Evolutionary conservation across 2,113 vertebrate genomes (phyloP).

Genomic region (Percina caprodes): DNA sequence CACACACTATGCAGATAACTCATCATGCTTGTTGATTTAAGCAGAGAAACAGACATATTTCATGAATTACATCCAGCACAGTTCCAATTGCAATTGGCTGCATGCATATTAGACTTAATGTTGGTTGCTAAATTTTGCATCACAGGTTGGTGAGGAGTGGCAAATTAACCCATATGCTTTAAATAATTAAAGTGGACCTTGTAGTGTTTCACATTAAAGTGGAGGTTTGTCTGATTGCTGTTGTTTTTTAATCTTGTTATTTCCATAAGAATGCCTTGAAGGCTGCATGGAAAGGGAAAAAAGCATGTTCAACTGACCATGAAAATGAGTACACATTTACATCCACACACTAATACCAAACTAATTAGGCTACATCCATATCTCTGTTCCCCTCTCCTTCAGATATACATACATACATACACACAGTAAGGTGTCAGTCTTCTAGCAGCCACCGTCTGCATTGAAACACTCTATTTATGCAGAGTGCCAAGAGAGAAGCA

Average conservation of each 20-base stretch:
- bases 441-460: constrained; percentile 33
- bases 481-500: constrained; percentile 34
- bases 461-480: constrained; percentile 37
- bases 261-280: constrained; percentile 55
- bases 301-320: background rate
- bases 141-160: constrained; percentile 23
- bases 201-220: constrained; percentile 51
- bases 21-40: constrained; percentile 14
- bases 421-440: constrained; percentile 19
- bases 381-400: background rate
- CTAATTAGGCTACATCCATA: constrained; percentile 6
- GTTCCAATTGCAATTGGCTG: constrained; percentile 3
- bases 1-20: too few relatives aligned
- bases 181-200: constrained; percentile 68
- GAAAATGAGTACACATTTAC: constrained; percentile 2
- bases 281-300: background rate
- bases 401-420: background rate
- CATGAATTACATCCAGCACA: background rate
- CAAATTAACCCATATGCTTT: constrained; percentile 55
- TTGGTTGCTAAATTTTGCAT: constrained; percentile 8
- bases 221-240: constrained; percentile 49
- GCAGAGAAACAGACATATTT: background rate
- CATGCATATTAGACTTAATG: background rate
- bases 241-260: constrained; percentile 64
- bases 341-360: background rate